Base-by-base conservation (phyloP, 2,797 vertebrate species). In the Scomberomorus guttatus region DNA sequence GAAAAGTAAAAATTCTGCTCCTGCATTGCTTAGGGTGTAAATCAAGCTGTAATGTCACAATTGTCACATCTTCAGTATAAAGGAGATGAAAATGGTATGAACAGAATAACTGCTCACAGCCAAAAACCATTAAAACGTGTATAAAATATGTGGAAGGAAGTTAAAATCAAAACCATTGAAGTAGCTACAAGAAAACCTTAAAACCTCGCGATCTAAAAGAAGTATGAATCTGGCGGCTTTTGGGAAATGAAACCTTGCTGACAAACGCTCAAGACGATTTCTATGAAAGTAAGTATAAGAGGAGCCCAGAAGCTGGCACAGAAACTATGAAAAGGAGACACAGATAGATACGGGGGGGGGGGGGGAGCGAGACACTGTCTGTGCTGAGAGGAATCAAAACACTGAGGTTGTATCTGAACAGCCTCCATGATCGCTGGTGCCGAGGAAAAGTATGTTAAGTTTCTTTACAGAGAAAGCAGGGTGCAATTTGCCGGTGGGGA, bases 341-440 rank as follows among this genome's bases (percentile, higher is more conserved):
- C 50, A 64, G 14, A 39, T 7, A 6, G 29, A 54, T 66, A 18
- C n/a, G 22, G 56, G 60, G 44, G 44, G 18, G 74, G 22, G 56
- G 60, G 44, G 44, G 18, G 74, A 62, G 51, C 18, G 3, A 62
- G 59, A 78, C 27, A 34, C 2, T 15, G 29, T 18, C 15, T 57
- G 22, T 9, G 17, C 6, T 22, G 69, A 67, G 72, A 18, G 51
- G 52, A 71, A 73, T 46, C 50, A 48, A 67, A 77, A 77, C n/a
- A 12, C 18, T 3, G 8, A 59, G 13, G 57, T 44, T 63, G 37
- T 27, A 61, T 74, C 25, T 29, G 46, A 60, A 55, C 24, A 32
- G 70, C 56, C 37, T 72, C 14, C n/a, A 50, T 39, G 59, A 69
- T 44, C 17, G 22, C 32, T 39, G 24, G 14, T 20, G 60, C 22